Evolutionary conservation across 2,888 invertebrate genomes (phyloP).

Genomic region (Drosophila buzzatii): DNA sequence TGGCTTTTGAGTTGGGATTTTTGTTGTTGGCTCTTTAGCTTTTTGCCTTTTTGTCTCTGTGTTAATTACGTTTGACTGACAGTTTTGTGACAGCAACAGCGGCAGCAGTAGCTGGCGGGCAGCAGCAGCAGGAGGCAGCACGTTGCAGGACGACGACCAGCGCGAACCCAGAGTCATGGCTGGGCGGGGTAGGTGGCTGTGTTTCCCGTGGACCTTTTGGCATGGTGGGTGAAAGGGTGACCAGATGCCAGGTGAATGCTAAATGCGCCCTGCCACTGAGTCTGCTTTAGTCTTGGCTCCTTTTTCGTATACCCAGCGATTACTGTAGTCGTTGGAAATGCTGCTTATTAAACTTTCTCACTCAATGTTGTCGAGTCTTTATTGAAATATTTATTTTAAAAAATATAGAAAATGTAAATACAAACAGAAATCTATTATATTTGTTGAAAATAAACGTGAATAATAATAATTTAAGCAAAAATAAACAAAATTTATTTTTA

Average conservation of each 20-base stretch:
- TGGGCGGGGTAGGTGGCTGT: constrained; percentile 2
- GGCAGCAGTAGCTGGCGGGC: not conserved
- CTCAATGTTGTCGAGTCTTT: no score
- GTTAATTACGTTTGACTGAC: constrained; percentile 84
- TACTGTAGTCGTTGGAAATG: not conserved
- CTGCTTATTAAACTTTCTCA: no score
- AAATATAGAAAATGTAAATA: no score
- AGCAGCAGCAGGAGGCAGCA: constrained; percentile 15
- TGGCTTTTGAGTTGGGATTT: constrained; percentile 54
- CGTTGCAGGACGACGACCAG: constrained; percentile 23
- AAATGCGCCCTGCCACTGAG: constrained; percentile 55
- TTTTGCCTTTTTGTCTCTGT: constrained; percentile 38
- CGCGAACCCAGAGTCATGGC: constrained; percentile 22
- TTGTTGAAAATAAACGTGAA: no score
- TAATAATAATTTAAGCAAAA: no score
- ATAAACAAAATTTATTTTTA: no score
- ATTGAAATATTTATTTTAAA: no score
- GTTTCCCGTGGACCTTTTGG: constrained; percentile 5
- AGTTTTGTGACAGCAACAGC: constrained; percentile 72
- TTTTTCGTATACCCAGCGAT: constrained; percentile 20
- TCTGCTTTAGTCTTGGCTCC: constrained; percentile 21
- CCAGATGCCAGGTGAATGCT: constrained; percentile 69
- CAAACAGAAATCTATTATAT: no score
- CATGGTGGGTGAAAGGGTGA: constrained; percentile 75
- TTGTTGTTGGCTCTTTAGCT: constrained; percentile 15